phyloP scores from a whole-genome alignment of 2,113 vertebrate genomes.

The Amblyopsis rosae region DNA sequence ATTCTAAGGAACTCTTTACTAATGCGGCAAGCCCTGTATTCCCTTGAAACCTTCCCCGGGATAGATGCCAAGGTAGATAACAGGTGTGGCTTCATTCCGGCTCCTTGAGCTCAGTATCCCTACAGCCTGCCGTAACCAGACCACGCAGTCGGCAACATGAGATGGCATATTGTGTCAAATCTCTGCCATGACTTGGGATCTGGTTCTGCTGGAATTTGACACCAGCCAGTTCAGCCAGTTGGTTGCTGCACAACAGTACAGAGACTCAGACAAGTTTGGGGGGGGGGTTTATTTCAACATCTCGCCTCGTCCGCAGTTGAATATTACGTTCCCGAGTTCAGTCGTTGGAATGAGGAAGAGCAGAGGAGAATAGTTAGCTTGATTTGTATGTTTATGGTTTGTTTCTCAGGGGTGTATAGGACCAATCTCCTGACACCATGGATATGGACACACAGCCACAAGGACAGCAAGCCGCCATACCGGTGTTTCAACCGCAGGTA shows the following conservation, averaged over 20 bases:
- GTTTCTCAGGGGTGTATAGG: conserved; percentile 76
- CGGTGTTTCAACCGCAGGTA: conserved; percentile 92
- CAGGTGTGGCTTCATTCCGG: conserved; percentile 15
- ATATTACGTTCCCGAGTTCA: background rate
- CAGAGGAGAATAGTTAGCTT: conserved; percentile 2
- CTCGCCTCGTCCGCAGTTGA: background rate
- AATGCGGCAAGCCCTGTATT: too few species aligned
- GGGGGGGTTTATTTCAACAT: too few species aligned
- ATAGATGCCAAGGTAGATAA: conserved; percentile 22
- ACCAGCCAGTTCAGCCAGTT: conserved; percentile 11
- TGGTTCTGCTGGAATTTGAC: conserved; percentile 50
- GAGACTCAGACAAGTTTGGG: too few species aligned
- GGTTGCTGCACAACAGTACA: background rate
- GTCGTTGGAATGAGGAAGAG: background rate
- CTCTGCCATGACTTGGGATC: conserved; percentile 37
- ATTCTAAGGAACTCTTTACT: conserved; percentile 1
- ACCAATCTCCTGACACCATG: conserved; percentile 77
- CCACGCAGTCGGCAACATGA: conserved; percentile 45
- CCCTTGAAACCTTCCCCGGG: too few species aligned
- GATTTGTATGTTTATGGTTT: conserved; percentile 1
- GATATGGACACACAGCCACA: conserved; percentile 93
- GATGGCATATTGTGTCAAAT: conserved; percentile 52
- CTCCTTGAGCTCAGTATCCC: conserved; percentile 28
- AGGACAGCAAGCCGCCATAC: conserved; percentile 85
- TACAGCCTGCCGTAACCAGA: conserved; percentile 1